phyloP scores from a whole-genome alignment of 1,140 invertebrate genomes.

The Andricus grossulariae region DNA sequence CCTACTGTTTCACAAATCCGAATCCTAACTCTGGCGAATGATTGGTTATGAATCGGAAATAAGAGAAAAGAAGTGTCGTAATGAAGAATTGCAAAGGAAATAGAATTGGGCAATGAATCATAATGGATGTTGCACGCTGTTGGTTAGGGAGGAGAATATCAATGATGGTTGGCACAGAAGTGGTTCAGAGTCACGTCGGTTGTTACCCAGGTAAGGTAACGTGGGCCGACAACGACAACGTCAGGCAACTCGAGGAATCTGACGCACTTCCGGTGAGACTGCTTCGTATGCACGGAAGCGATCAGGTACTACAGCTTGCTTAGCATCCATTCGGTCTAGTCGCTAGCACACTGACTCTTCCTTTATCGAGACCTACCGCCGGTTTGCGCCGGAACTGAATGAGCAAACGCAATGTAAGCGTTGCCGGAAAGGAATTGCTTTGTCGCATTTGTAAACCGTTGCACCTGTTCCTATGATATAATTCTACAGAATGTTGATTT shows the following conservation, averaged over 20 bases:
- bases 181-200: conserved; percentile 44
- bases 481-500: background rate
- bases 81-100: background rate
- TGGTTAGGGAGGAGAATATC: background rate
- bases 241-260: conserved; percentile 61
- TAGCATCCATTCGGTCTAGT: conserved; percentile 70
- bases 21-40: too few relatives aligned
- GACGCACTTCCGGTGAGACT: conserved; percentile 70
- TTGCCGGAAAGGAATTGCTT: conserved; percentile 36
- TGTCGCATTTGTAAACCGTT: background rate
- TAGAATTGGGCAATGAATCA: conserved; percentile 8
- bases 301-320: conserved; percentile 73
- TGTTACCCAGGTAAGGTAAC: conserved; percentile 51
- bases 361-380: conserved; percentile 54
- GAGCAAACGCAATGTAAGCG: conserved; percentile 46
- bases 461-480: background rate
- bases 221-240: conserved; percentile 41
- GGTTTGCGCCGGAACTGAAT: conserved; percentile 51
- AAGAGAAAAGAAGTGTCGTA: too few relatives aligned
- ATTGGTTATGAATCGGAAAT: too few relatives aligned
- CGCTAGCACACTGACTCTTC: conserved; percentile 49
- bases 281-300: conserved; percentile 72
- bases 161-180: conserved; percentile 9
- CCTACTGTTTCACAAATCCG: too few relatives aligned
- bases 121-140: background rate